phyloP scores from a whole-genome alignment of 92 coral and sea anemone species.

The Muricea muricata region DNA sequence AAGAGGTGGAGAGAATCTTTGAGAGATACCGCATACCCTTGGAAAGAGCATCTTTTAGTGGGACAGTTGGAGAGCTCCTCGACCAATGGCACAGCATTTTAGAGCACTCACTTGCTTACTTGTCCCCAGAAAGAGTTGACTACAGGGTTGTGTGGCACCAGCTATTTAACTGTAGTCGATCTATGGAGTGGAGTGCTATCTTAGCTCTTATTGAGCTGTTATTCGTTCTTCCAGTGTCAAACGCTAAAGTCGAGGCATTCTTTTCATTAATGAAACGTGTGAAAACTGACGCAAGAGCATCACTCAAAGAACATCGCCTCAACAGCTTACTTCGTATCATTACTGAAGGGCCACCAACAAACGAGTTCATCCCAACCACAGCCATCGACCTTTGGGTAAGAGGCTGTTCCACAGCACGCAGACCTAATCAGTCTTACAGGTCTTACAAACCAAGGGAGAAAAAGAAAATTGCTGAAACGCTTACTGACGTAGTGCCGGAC shows the following conservation, averaged over 20 bases:
- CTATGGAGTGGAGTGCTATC: conserved; percentile 5
- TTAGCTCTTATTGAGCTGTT: conserved; percentile 13
- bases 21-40: background rate
- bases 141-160: conserved; percentile 20
- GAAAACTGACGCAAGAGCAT: background rate
- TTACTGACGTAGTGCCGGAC: too few relatives aligned
- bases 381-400: too few relatives aligned
- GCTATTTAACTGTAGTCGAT: background rate
- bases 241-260: conserved; percentile 2
- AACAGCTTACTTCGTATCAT: conserved; percentile 2
- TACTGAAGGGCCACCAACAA: conserved; percentile 25
- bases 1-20: conserved; percentile 7
- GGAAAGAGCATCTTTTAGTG: conserved; percentile 22
- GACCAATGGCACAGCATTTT: conserved; percentile 22
- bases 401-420: too few relatives aligned
- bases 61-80: conserved; percentile 30
- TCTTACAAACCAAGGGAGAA: too few relatives aligned
- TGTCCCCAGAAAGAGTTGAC: conserved; percentile 3
- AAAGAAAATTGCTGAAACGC: too few relatives aligned
- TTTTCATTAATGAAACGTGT: conserved; percentile 17
- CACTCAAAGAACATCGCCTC: conserved; percentile 10
- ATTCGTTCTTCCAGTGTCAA: conserved; percentile 13
- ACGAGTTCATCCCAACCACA: too few relatives aligned
- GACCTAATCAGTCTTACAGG: too few relatives aligned
- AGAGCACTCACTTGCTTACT: conserved; percentile 7